These are phyloP conservation scores for Bedellia somnulentella DNA, from an alignment of 2,888 invertebrate genomes.

Conservation along the genomic window DNA sequence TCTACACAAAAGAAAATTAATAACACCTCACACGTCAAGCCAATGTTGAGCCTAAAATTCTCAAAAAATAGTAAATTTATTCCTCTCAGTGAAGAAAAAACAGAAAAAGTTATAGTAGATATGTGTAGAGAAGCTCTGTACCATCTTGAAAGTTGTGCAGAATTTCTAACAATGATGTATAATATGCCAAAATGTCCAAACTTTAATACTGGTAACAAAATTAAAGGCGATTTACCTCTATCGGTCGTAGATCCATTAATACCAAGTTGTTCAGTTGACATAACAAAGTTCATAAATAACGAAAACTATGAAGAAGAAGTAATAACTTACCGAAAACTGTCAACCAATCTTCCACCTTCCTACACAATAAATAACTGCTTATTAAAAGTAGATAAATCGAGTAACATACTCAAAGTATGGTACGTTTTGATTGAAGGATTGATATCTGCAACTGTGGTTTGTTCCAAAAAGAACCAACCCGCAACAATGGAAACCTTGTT, in stretches of 20 bases:
- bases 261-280: conserved; percentile 69
- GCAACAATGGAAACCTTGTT: conserved; percentile 86
- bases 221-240: conserved; percentile 75
- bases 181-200: conserved; percentile 93
- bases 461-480: conserved; percentile 86
- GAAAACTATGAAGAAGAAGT: conserved; percentile 69
- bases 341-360: conserved; percentile 49
- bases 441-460: conserved; percentile 78
- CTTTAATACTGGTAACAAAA: conserved; percentile 85
- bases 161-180: conserved; percentile 89
- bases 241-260: conserved; percentile 85
- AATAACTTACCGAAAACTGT: conserved; percentile 65
- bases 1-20: conserved; percentile 35
- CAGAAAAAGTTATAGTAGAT: conserved; percentile 55
- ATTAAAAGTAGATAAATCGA: conserved; percentile 72
- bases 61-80: conserved; percentile 52
- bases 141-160: conserved; percentile 83
- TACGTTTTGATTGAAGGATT: conserved; percentile 86
- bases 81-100: conserved; percentile 45
- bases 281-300: conserved; percentile 68
- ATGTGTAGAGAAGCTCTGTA: conserved; percentile 79
- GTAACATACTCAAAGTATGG: conserved; percentile 88
- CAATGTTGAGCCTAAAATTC: conserved; percentile 39
- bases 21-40: conserved; percentile 30
- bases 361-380: conserved; percentile 59